Evolutionary conservation across 2,888 invertebrate species (phyloP).

Genomic region (Agapostemon virescens): DNA sequence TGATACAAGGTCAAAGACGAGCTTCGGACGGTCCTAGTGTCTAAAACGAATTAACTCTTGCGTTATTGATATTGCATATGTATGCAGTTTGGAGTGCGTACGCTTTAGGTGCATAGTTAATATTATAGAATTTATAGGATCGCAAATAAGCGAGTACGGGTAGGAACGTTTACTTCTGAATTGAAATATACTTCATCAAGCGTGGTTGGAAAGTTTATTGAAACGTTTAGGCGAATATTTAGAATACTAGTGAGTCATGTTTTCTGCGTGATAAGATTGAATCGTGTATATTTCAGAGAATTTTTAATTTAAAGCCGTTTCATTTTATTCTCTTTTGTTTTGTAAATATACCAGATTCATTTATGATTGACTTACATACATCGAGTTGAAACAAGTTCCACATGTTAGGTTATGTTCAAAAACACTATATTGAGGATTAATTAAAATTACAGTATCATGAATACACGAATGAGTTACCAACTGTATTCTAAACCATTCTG

Average conservation of each 20-base stretch:
- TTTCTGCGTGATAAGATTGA: background rate
- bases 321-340: background rate
- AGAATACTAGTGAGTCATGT: background rate
- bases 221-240: background rate
- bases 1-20: background rate
- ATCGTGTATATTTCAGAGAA: background rate
- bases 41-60: background rate
- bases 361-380: too few relatives aligned
- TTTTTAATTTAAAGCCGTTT: background rate
- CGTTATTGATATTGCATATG: background rate
- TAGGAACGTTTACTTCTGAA: slow-evolving; percentile 13
- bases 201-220: background rate
- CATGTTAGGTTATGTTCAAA: too few relatives aligned
- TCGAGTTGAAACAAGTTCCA: too few relatives aligned
- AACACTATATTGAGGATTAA: too few relatives aligned
- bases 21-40: slow-evolving; percentile 8
- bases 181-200: background rate
- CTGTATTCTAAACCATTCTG: too few relatives aligned
- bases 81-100: background rate
- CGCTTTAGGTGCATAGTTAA: slow-evolving; percentile 22
- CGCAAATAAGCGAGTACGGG: slow-evolving; percentile 13
- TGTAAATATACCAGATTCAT: background rate
- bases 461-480: too few relatives aligned
- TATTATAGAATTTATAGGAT: slow-evolving; percentile 31
- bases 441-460: too few relatives aligned